These are phyloP conservation scores for Teleiodes luculella DNA, from an alignment of 2,888 invertebrate genomes.

Conservation along the genomic window DNA sequence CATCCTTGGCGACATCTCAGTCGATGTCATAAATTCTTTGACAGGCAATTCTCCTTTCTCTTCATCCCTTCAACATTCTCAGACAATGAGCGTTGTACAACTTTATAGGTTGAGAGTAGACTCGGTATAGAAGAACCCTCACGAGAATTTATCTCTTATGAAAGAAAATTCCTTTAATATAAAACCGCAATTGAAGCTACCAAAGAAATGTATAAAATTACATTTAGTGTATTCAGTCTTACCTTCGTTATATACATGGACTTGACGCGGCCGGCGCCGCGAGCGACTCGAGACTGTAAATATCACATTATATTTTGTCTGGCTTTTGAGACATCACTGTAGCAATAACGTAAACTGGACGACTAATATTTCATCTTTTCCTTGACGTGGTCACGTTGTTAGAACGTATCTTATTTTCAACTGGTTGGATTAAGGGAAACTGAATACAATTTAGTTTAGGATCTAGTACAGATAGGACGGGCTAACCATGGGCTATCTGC, in stretches of 20 bases:
- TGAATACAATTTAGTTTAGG: too few species aligned
- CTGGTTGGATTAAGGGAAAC: too few species aligned
- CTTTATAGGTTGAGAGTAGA: too few species aligned
- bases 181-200: neutral
- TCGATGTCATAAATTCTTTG: too few species aligned
- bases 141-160: neutral
- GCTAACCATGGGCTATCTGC: too few species aligned
- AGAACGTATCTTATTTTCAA: too few species aligned
- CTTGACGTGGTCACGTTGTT: neutral
- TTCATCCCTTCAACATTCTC: too few species aligned
- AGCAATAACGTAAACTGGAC: slow-evolving; percentile 36
- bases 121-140: neutral
- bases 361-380: slow-evolving; percentile 15
- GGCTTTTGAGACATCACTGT: slow-evolving; percentile 28
- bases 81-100: too few species aligned
- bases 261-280: slow-evolving; percentile 29
- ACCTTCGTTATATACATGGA: slow-evolving; percentile 70
- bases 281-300: slow-evolving; percentile 38
- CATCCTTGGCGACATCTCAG: too few species aligned
- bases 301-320: slow-evolving; percentile 46
- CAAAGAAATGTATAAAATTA: slow-evolving; percentile 29
- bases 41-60: too few species aligned
- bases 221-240: slow-evolving; percentile 63
- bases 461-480: too few species aligned
- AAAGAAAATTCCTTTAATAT: neutral